Base-by-base conservation (phyloP, 2,888 invertebrate species). In the Rhabditoides inermis region DNA sequence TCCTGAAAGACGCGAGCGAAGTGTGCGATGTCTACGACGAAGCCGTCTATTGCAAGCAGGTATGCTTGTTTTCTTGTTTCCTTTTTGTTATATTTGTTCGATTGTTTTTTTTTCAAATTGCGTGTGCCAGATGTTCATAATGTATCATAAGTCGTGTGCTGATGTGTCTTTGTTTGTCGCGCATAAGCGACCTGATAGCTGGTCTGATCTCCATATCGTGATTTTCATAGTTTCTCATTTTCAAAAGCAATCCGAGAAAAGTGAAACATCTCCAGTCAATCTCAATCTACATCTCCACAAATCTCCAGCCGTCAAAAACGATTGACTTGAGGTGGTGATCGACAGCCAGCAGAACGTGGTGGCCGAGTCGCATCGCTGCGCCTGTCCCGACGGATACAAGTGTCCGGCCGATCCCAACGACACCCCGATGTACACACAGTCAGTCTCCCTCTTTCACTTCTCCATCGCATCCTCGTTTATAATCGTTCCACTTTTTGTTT, bases 11-110 rank as follows among this genome's bases (percentile, higher is more conserved):
- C n/a, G n/a, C n/a, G n/a, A n/a, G n/a, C n/a, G n/a, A 48, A 20
- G 48, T 39, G 18, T 48, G 48, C 28, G 39, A 48, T 48, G 30
- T 48, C 1, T 48, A 36, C 30, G 48, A 48, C 39, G 48, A 48
- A n/a, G 39, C 39, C 5, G 39, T 39, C 23, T 48, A 48, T 32
- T 48, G 48, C 7, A 37, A 48, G 12, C 48, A 48, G 48, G 48
- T 48, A 1, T 3, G n/a, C 10, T 2, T n/a, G 2, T 40, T 23
- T 10, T 40, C n/a, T 1, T 23, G 12, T 7, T 2, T 6, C 22
- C 37, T 2, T 7, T n/a, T 37, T 1, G n/a, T 36, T 18, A 18
- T 12, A 18, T 6, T 36, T 15, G 15, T 4, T 36, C 36, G n/a
- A 36, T 36, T 37, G 23, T 20, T 20, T 23, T 5, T 15, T 15